phyloP scores from a whole-genome alignment of 2,888 invertebrate genomes.

The Dicranocentrus wangi region DNA sequence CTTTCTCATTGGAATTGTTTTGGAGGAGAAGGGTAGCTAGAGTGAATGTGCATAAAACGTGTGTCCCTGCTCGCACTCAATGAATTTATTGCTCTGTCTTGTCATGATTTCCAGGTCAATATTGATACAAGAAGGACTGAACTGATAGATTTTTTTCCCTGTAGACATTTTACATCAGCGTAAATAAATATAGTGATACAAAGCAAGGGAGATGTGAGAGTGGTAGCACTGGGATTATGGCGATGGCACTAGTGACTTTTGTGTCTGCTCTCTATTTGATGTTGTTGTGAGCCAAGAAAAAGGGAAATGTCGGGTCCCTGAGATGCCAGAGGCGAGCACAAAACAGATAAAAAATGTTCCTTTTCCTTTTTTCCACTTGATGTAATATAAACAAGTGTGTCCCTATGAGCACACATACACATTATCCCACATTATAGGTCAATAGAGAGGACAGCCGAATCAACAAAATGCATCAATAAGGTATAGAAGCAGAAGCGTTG shows the following conservation, averaged over 20 bases:
- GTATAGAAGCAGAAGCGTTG: background rate
- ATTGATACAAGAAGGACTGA: conserved; percentile 68
- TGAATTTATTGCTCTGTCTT: conserved; percentile 63
- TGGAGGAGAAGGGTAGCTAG: background rate
- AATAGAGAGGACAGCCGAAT: background rate
- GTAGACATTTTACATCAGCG: conserved; percentile 9
- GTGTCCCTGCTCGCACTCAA: conserved; percentile 52
- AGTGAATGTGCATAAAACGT: conserved; percentile 21
- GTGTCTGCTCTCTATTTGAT: background rate
- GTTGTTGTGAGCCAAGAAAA: background rate
- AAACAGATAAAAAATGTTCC: conserved; percentile 28
- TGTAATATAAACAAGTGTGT: conserved; percentile 11
- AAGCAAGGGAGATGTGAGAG: conserved; percentile 18
- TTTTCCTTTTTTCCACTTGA: conserved; percentile 24
- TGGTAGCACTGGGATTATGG: too few relatives aligned
- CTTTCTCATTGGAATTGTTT: too few relatives aligned
- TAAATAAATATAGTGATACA: conserved; percentile 41
- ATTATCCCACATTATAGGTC: background rate
- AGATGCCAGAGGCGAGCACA: conserved; percentile 43
- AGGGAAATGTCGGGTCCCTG: conserved; percentile 23
- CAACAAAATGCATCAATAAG: conserved; percentile 17
- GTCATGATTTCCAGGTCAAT: conserved; percentile 71
- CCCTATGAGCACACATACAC: background rate
- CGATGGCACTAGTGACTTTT: too few relatives aligned
- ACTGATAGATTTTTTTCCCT: conserved; percentile 16